Percentiles rank a stretch among this genome's conserved stretches.
These are phyloP conservation scores for Centroberyx gerrardi DNA, from an alignment of 2,797 vertebrate species.

Conservation along the genomic window DNA sequence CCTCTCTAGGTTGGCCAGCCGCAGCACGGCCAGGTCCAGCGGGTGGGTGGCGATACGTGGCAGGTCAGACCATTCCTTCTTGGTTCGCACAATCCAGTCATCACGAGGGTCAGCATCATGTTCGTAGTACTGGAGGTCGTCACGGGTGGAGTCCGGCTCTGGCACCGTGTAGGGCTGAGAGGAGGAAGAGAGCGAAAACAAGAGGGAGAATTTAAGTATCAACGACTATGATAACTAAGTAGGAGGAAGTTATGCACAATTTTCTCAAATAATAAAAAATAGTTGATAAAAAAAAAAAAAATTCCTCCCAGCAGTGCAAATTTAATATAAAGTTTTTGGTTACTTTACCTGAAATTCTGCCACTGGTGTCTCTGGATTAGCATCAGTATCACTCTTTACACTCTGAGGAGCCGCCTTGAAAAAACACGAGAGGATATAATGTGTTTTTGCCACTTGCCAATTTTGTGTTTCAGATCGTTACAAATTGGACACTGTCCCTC, in stretches of 20 bases:
- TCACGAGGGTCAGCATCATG: constrained; percentile 90
- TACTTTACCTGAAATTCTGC: constrained; percentile 83
- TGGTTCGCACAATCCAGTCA: constrained; percentile 91
- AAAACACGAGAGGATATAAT: constrained; percentile 21
- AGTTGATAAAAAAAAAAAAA: too few species aligned
- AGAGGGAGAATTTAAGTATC: not conserved
- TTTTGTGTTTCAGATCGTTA: not conserved
- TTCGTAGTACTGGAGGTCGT: constrained; percentile 93
- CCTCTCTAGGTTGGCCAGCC: constrained; percentile 92
- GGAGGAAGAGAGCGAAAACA: not conserved
- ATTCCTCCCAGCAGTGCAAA: too few species aligned
- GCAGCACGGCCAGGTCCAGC: constrained; percentile 91
- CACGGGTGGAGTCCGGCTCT: constrained; percentile 90
- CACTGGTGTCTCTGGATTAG: constrained; percentile 68
- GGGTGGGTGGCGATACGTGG: constrained; percentile 91
- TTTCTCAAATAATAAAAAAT: not conserved
- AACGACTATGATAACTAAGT: not conserved
- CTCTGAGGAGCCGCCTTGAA: constrained; percentile 79
- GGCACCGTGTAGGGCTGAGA: constrained; percentile 91
- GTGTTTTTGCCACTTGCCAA: not conserved
- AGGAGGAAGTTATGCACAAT: not conserved
- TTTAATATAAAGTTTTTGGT: not conserved
- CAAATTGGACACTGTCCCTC: not conserved
- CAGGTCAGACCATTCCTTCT: constrained; percentile 89
- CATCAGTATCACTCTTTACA: constrained; percentile 72